Evolutionary conservation across 2,797 vertebrate genomes (phyloP).

Genomic region (Notoglanidium macrostoma): DNA sequence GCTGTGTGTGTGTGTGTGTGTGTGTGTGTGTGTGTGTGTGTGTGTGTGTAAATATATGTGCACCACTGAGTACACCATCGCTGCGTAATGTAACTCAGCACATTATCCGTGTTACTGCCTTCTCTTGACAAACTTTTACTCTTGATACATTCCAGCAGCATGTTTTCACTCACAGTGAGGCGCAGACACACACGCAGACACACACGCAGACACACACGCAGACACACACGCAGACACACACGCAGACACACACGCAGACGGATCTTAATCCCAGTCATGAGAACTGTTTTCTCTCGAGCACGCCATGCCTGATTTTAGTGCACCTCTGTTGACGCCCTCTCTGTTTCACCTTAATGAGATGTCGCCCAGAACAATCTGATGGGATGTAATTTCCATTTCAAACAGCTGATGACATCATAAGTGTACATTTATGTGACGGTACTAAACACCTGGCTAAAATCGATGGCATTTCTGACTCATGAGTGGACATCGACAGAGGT

Average conservation of each 20-base stretch:
- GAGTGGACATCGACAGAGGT: background rate
- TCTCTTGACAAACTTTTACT: conserved; percentile 69
- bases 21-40: no score
- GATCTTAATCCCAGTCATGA: background rate
- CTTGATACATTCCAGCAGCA: conserved; percentile 78
- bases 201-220: background rate
- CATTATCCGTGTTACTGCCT: conserved; percentile 65
- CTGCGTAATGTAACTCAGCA: background rate
- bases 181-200: background rate
- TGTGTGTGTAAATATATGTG: conserved; percentile 16
- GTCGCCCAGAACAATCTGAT: background rate
- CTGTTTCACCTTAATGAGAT: background rate
- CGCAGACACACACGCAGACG: background rate
- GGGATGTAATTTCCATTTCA: background rate
- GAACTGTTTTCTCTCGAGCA: background rate
- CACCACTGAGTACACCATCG: background rate
- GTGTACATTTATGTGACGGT: background rate
- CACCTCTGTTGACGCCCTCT: background rate
- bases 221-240: background rate
- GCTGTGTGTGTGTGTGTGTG: background rate
- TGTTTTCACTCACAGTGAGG: conserved; percentile 69
- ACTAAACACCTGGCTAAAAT: background rate
- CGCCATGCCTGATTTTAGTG: background rate
- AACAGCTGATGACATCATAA: background rate
- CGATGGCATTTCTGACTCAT: background rate